phyloP scores from a whole-genome alignment of 2,797 vertebrate genomes.

The Epinephelus awoara region DNA sequence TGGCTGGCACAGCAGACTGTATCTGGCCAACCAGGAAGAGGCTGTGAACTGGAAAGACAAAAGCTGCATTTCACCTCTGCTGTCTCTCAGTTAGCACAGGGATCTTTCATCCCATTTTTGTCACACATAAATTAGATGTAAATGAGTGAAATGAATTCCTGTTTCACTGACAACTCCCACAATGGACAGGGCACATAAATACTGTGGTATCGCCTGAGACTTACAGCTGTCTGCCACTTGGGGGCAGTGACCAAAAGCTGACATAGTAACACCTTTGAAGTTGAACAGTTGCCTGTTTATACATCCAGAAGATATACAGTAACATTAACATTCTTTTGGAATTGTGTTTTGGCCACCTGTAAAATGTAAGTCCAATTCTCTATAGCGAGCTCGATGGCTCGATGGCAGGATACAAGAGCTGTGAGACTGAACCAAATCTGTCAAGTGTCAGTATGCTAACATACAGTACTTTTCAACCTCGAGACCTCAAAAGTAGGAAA shows the following conservation, averaged over 20 bases:
- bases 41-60: constrained; percentile 81
- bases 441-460: not conserved
- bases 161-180: constrained; percentile 1
- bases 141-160: constrained; percentile 37
- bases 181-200: not conserved
- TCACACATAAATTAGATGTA: constrained; percentile 19
- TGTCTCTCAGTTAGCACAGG: constrained; percentile 29
- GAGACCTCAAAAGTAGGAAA: too few species aligned
- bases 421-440: not conserved
- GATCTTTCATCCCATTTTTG: constrained; percentile 30
- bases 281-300: not conserved
- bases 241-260: too few species aligned
- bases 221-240: not conserved
- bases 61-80: constrained; percentile 44
- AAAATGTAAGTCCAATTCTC: too few species aligned
- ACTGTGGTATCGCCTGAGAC: not conserved
- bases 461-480: too few species aligned
- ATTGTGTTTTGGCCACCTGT: not conserved
- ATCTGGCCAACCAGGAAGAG: constrained; percentile 78
- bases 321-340: not conserved
- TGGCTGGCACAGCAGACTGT: constrained; percentile 85
- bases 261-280: too few species aligned
- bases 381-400: not conserved
- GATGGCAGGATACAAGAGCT: not conserved
- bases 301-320: not conserved